Percentiles rank a stretch among this genome's conserved stretches.
These are phyloP conservation scores for Microctenopoma stevenorrisi DNA, from an alignment of 2,797 vertebrate genomes.

Conservation along the genomic window DNA sequence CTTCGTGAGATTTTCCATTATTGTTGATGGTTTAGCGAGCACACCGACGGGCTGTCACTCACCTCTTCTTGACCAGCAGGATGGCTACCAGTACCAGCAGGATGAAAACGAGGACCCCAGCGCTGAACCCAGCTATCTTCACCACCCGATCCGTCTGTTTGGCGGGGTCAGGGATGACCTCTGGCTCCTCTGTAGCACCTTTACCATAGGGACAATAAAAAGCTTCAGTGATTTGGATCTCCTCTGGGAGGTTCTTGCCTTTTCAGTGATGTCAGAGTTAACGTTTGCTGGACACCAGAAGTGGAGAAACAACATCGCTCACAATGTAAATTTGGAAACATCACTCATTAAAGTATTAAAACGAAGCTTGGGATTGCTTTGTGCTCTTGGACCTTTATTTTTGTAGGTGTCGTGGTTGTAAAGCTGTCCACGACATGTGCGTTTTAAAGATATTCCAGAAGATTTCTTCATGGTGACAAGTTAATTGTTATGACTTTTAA, in stretches of 20 bases:
- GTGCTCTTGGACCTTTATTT: constrained; percentile 1
- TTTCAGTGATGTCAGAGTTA: too few relatives aligned
- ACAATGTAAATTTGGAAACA: background rate
- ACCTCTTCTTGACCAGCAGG: constrained; percentile 98
- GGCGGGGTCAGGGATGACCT: constrained; percentile 96
- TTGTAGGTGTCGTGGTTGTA: background rate
- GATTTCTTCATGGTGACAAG: too few relatives aligned
- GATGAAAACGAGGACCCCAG: constrained; percentile 95
- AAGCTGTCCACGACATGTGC: background rate
- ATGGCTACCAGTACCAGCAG: constrained; percentile 95
- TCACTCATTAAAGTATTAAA: constrained; percentile 9
- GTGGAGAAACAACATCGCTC: background rate
- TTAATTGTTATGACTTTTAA: too few relatives aligned
- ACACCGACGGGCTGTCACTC: constrained; percentile 65
- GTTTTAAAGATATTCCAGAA: too few relatives aligned
- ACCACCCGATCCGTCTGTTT: constrained; percentile 97
- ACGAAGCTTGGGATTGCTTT: background rate
- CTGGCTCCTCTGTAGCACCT: constrained; percentile 97
- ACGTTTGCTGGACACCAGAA: background rate
- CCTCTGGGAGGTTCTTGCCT: too few relatives aligned
- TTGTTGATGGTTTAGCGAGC: background rate
- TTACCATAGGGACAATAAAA: constrained; percentile 13
- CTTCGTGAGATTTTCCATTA: constrained; percentile 4
- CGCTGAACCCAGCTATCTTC: constrained; percentile 98
- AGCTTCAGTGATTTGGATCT: background rate